Percentiles rank a stretch among this genome's conserved stretches.
Conservation (phyloP, 2,888 invertebrate genomes). For the Dermolepida albohirtum region DNA sequence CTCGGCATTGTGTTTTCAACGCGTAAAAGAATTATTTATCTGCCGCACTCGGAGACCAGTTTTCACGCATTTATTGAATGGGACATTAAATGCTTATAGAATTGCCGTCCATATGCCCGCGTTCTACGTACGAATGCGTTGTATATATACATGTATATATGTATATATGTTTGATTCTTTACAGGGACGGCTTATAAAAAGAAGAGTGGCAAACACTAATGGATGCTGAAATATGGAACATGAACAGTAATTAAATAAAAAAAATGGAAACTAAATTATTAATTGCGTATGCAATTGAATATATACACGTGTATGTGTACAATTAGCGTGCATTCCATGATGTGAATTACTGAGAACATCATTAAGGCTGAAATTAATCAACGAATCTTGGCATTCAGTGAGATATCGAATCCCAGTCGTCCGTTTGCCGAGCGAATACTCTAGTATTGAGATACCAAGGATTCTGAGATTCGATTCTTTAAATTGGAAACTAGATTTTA, state of each 20-base stretch:
- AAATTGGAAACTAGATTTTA: too few species aligned
- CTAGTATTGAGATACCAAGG: too few species aligned
- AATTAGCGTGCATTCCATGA: too few species aligned
- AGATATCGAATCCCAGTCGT: too few species aligned
- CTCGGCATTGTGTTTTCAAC: slow-evolving; percentile 55
- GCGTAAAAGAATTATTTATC: slow-evolving; percentile 59
- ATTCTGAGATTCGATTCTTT: too few species aligned
- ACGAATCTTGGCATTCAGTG: too few species aligned
- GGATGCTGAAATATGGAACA: not conserved
- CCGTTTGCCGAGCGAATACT: too few species aligned
- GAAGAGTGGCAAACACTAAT: not conserved
- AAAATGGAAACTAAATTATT: too few species aligned
- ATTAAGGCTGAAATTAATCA: too few species aligned
- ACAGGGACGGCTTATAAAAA: not conserved
- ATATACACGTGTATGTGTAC: too few species aligned
- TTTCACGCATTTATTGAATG: slow-evolving; percentile 64
- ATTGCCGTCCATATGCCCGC: slow-evolving; percentile 46
- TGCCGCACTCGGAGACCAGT: slow-evolving; percentile 58
- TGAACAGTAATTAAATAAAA: not conserved
- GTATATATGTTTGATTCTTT: slow-evolving; percentile 15
- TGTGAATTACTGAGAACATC: too few species aligned
- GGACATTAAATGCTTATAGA: slow-evolving; percentile 59
- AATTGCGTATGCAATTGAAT: too few species aligned
- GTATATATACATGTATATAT: slow-evolving; percentile 39
- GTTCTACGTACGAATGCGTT: slow-evolving; percentile 26